Evolutionary conservation across 2,113 vertebrate species (phyloP).

Genomic region (Silurus glanis): DNA sequence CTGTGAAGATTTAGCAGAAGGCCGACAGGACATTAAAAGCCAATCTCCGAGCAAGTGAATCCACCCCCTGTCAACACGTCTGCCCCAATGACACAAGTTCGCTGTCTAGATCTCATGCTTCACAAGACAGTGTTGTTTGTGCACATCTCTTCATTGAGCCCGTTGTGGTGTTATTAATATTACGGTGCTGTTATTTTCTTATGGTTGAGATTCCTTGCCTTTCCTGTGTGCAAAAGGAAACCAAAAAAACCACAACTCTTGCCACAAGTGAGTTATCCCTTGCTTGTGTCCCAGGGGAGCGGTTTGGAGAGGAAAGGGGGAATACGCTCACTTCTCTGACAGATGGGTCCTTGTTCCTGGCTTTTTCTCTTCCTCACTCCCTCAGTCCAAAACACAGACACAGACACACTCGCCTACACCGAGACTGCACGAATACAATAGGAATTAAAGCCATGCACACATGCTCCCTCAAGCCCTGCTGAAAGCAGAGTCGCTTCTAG

Average conservation of each 20-base stretch:
- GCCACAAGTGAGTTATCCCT: slow-evolving; percentile 81
- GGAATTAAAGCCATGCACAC: slow-evolving; percentile 78
- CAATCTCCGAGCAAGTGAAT: slow-evolving; percentile 47
- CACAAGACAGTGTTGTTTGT: background rate
- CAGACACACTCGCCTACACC: slow-evolving; percentile 67
- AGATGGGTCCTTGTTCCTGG: slow-evolving; percentile 82
- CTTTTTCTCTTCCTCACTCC: slow-evolving; percentile 75
- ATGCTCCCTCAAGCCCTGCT: slow-evolving; percentile 70
- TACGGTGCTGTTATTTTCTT: slow-evolving; percentile 15
- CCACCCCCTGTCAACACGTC: slow-evolving; percentile 54
- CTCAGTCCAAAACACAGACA: slow-evolving; percentile 72
- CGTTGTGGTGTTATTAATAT: slow-evolving; percentile 35
- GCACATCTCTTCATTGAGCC: background rate
- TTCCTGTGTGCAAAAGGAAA: slow-evolving; percentile 50
- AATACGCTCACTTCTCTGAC: slow-evolving; percentile 70
- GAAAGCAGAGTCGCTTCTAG: slow-evolving; percentile 77
- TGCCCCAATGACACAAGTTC: slow-evolving; percentile 3
- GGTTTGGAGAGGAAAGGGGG: slow-evolving; percentile 72
- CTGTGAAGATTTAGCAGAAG: slow-evolving; percentile 27
- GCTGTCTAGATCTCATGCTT: background rate
- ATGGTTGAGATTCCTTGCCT: slow-evolving; percentile 36
- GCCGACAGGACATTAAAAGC: slow-evolving; percentile 43
- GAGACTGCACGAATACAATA: slow-evolving; percentile 76
- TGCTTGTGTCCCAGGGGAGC: slow-evolving; percentile 66
- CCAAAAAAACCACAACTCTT: slow-evolving; percentile 58